phyloP scores from a whole-genome alignment of 2,113 vertebrate species.

The Hypanus sabinus region DNA sequence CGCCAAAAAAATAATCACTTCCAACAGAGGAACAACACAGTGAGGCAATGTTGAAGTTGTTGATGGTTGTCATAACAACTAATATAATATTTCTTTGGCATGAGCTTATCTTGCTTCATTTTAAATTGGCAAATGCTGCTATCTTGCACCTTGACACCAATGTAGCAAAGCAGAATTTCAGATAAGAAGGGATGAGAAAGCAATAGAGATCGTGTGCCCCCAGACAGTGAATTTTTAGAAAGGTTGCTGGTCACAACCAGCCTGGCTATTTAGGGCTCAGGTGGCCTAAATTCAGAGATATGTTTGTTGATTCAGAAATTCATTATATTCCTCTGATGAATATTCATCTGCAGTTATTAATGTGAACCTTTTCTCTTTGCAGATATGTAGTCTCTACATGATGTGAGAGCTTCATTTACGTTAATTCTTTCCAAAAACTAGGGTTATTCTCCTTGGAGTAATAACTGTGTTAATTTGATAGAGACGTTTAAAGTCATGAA shows the following conservation, averaged over 20 bases:
- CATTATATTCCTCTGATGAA: neutral
- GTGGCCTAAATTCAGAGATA: neutral
- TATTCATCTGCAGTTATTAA: neutral
- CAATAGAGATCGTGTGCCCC: no score
- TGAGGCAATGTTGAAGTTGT: neutral
- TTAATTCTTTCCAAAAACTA: neutral
- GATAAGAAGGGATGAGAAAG: neutral
- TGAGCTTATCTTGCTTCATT: neutral
- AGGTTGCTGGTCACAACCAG: neutral
- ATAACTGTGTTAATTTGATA: neutral
- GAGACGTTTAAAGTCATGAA: neutral
- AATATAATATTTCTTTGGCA: neutral
- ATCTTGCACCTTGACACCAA: neutral
- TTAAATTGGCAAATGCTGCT: neutral
- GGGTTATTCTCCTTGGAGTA: neutral
- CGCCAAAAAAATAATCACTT: neutral
- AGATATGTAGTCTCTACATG: neutral
- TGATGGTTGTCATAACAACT: neutral
- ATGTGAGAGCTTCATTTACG: neutral
- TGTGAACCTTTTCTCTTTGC: neutral
- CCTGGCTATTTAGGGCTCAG: neutral
- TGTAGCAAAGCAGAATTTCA: neutral
- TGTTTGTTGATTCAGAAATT: no score
- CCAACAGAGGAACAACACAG: neutral
- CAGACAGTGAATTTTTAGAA: neutral